Conservation (phyloP, 2,888 invertebrate genomes). For the Caenorhabditis japonica region DNA sequence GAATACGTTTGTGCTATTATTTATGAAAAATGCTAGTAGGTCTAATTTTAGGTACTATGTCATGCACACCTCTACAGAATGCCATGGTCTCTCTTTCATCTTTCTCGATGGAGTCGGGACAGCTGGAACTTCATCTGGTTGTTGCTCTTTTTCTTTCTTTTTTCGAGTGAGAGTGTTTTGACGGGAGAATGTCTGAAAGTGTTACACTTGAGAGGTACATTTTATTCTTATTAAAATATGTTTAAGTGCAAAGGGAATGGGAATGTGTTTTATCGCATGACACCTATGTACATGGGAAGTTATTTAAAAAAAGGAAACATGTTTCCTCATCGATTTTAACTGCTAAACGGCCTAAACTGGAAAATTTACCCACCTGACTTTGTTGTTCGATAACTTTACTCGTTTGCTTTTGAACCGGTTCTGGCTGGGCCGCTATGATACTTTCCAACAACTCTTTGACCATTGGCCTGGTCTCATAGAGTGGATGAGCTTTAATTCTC, state of each 20-base stretch:
- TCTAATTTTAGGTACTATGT: neutral
- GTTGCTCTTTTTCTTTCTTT: constrained; percentile 21
- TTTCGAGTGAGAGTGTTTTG: constrained; percentile 44
- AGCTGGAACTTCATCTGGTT: constrained; percentile 42
- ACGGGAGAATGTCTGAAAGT: constrained; percentile 48
- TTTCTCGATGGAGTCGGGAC: constrained; percentile 44
- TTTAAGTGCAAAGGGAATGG: constrained; percentile 25
- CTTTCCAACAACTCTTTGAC: constrained; percentile 70
- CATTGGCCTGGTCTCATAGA: constrained; percentile 75
- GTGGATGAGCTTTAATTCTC: constrained; percentile 74
- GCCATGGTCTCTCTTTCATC: constrained; percentile 54
- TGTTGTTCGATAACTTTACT: constrained; percentile 71
- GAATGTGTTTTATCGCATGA: too few relatives aligned
- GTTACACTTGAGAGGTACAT: constrained; percentile 19
- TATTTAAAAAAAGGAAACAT: too few relatives aligned
- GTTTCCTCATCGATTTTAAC: too few relatives aligned
- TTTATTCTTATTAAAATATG: constrained; percentile 14
- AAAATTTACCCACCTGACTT: constrained; percentile 53
- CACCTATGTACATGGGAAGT: too few relatives aligned
- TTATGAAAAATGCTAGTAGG: neutral
- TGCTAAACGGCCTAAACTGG: too few relatives aligned
- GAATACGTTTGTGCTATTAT: neutral
- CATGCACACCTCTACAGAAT: constrained; percentile 56
- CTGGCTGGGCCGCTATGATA: constrained; percentile 70
- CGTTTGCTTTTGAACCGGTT: constrained; percentile 71